Evolutionary conservation across 2,888 invertebrate species (phyloP).

Genomic region (Diadegma fenestrale): DNA sequence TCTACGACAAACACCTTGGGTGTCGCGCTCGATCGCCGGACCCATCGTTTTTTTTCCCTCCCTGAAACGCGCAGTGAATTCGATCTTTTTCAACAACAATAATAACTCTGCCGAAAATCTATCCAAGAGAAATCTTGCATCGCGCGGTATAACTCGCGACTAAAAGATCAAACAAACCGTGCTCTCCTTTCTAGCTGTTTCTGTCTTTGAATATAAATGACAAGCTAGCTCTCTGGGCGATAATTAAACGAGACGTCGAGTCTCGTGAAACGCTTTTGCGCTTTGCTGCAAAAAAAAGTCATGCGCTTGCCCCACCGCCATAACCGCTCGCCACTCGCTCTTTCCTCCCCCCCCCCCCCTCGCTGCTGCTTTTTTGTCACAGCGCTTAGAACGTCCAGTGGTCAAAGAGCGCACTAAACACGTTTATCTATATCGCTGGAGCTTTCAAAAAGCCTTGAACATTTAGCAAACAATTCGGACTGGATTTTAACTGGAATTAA

Average conservation of each 20-base stretch:
- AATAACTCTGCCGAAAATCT: constrained; percentile 21
- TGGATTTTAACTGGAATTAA: too few species aligned
- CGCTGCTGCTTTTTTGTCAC: not conserved
- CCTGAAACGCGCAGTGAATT: constrained; percentile 17
- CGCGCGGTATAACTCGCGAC: not conserved
- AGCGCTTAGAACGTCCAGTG: constrained; percentile 16
- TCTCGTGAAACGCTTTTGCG: constrained; percentile 16
- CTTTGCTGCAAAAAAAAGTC: constrained; percentile 21
- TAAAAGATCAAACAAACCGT: constrained; percentile 13
- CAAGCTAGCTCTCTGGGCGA: constrained; percentile 6
- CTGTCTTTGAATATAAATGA: not conserved
- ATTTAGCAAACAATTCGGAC: too few species aligned
- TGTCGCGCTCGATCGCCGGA: constrained; percentile 35
- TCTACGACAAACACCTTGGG: constrained; percentile 35
- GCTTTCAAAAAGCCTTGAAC: constrained; percentile 81
- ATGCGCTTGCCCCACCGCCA: not conserved
- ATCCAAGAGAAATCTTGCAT: constrained; percentile 1
- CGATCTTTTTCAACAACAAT: constrained; percentile 31
- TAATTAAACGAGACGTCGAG: constrained; percentile 21
- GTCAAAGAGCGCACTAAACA: constrained; percentile 10
- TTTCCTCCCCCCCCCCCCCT: not conserved
- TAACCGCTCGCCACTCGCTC: constrained; percentile 28
- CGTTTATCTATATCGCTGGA: constrained; percentile 77
- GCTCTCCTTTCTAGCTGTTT: constrained; percentile 14
- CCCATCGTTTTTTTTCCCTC: not conserved